Conservation (phyloP, 2,113 vertebrate species). For the Menura novaehollandiae region DNA sequence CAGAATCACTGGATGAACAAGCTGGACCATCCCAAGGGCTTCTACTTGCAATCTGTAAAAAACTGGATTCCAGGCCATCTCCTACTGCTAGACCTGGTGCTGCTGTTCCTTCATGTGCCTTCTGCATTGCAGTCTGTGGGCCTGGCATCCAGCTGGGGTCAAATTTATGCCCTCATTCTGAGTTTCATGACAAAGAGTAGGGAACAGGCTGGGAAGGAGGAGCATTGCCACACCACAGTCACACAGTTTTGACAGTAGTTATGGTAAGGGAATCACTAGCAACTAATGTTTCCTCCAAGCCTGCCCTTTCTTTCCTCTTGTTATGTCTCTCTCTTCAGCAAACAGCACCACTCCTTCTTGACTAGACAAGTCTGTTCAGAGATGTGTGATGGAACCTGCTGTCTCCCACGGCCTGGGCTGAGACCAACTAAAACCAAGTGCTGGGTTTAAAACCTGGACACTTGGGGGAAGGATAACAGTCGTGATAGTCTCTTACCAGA, state of each 20-base stretch:
- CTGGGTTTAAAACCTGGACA: background rate
- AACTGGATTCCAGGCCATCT: background rate
- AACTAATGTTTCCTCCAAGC: background rate
- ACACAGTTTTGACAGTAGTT: background rate
- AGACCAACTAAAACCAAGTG: background rate
- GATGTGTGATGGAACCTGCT: background rate
- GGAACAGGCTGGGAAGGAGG: background rate
- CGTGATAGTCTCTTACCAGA: background rate
- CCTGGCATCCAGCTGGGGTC: background rate
- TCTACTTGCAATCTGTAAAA: background rate
- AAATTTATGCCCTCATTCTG: background rate
- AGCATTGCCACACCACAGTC: background rate
- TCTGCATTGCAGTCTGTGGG: background rate
- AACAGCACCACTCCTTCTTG: background rate
- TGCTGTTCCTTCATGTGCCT: background rate
- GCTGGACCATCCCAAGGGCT: background rate
- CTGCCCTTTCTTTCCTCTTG: background rate
- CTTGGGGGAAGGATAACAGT: rapidly evolving
- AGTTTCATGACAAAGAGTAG: background rate
- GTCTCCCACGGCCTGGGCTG: background rate
- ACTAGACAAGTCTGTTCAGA: background rate
- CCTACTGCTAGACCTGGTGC: background rate
- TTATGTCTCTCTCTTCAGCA: background rate
- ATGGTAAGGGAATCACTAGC: background rate
- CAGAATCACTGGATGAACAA: background rate